Percentiles rank a stretch among this genome's conserved stretches.
Conservation (phyloP, 2,113 vertebrate species). For the Microcebus ravelobensis region DNA sequence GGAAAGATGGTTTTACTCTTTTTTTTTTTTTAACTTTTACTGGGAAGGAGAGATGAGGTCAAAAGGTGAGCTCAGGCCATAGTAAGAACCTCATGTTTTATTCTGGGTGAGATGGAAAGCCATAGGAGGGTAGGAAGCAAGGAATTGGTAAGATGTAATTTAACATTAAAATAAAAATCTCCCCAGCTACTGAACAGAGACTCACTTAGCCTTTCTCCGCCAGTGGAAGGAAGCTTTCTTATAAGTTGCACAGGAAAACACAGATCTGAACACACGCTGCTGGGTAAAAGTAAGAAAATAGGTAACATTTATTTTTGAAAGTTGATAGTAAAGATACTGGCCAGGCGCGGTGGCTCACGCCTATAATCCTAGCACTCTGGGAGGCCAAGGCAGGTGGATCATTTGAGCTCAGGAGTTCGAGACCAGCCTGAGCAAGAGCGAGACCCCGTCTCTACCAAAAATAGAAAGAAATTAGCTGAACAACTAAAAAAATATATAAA, state of each 20-base stretch:
- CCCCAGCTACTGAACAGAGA: background rate
- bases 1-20: background rate
- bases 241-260: background rate
- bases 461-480: too few relatives aligned
- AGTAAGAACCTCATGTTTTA: background rate
- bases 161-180: background rate
- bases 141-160: background rate
- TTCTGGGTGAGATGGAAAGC: background rate
- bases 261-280: background rate
- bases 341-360: too few relatives aligned
- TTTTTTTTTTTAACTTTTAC: background rate
- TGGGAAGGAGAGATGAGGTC: background rate
- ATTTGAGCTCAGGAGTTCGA: too few relatives aligned
- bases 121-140: background rate
- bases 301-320: constrained; percentile 23
- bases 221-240: background rate
- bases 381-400: too few relatives aligned
- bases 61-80: too few relatives aligned
- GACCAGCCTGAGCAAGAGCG: too few relatives aligned
- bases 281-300: background rate
- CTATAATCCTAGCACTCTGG: too few relatives aligned
- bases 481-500: too few relatives aligned
- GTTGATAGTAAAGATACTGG: background rate
- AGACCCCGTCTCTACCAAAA: too few relatives aligned
- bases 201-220: background rate